These are phyloP conservation scores for Tragopan temminckii DNA, from an alignment of 2,797 vertebrate species.

Conservation along the genomic window DNA sequence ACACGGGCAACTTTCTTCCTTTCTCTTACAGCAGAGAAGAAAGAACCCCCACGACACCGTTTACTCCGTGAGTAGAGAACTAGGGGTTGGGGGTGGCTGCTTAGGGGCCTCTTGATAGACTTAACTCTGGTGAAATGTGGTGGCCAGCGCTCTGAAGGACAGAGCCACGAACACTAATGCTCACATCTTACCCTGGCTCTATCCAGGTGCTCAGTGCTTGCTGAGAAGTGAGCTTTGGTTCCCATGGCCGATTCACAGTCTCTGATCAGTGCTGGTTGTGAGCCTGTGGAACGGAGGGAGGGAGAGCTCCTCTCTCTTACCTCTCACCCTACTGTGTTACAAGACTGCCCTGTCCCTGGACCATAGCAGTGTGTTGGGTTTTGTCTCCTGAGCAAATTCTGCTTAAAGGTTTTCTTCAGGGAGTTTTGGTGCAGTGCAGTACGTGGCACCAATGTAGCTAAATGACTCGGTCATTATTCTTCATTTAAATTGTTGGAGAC, in stretches of 20 bases:
- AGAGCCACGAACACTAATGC: not conserved
- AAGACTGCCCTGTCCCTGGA: not conserved
- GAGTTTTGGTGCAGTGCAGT: not conserved
- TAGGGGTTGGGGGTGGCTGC: not conserved
- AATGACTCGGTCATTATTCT: not conserved
- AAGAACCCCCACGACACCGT: conserved; percentile 76
- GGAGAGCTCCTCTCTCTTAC: not conserved
- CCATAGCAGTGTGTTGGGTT: not conserved
- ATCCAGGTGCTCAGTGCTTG: not conserved
- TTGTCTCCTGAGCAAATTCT: not conserved
- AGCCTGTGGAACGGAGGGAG: not conserved
- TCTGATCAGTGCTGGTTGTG: not conserved
- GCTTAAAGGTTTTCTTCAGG: not conserved
- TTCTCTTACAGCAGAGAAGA: conserved; percentile 73
- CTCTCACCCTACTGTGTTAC: not conserved
- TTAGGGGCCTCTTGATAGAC: not conserved
- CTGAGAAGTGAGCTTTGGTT: not conserved
- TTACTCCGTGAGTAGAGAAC: conserved; percentile 80
- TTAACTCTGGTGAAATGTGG: not conserved
- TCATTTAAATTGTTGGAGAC: not conserved
- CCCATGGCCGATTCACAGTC: not conserved
- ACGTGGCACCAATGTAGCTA: not conserved
- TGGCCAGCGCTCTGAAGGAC: not conserved
- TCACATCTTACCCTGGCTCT: rapidly evolving
- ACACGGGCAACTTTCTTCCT: not conserved